Base-by-base conservation (phyloP, 2,888 invertebrate genomes). In the Globia sparganii region DNA sequence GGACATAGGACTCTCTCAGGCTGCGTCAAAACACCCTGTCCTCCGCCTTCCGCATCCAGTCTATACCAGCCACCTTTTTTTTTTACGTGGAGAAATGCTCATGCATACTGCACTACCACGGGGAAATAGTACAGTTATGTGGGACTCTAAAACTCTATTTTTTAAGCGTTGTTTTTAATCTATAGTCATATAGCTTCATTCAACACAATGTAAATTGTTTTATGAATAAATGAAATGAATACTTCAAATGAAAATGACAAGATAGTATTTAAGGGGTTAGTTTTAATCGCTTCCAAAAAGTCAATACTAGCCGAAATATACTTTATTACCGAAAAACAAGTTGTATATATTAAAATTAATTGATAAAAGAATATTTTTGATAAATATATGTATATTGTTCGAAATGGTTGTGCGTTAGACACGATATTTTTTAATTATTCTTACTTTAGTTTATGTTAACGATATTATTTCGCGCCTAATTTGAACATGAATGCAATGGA, bases 371-470 rank as follows among this genome's bases (percentile, higher is more conserved):
- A 68, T 84, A 82, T 84, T 82, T 82, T 82, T 82, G 75, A 84
- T 84, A 84, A 67, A 79, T 73, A 84, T 80, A 79, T 73, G 80
- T 80, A 46, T 82, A 77, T 81, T 70, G 31, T 72, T 73, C 46
- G 9, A 80, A 69, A 84, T 75, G 82, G 82, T 82, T 82, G 82
- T 82, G 81, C 84, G 82, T 68, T 67, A 68, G 49, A 77, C 66
- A 68, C 59, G 71, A 56, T 49, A 80, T 49, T 46, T 53, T 65
- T 34, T 69, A 53, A 31, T 43, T 70, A 59, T 21, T 34, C 0
- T 13, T 68, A 84, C 0, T 13, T 68, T 80, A 28, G 18, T 56
- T 73, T 43, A 53, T 18, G n/a, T 28, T 61, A 46, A 43, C 28
- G 83, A 71, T 74, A 80, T 79, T 69, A 79, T 56, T 80, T 80